phyloP scores from a whole-genome alignment of 1,140 invertebrate genomes.

The Diachasma alloeum region DNA sequence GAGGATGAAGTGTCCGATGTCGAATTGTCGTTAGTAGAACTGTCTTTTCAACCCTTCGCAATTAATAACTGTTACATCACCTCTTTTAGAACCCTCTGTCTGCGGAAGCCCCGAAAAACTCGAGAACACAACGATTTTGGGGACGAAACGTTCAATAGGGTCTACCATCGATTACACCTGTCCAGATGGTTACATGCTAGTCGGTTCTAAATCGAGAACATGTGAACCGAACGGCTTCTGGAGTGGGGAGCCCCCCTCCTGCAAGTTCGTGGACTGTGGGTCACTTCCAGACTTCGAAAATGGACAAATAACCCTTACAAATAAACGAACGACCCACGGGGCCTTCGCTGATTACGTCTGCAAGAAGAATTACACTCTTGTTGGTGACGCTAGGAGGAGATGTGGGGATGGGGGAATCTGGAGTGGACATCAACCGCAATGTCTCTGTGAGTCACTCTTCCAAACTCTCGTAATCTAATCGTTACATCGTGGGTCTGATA shows the following conservation, averaged over 20 bases:
- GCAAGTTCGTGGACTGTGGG: constrained; percentile 90
- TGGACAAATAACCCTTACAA: constrained; percentile 73
- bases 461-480: background rate
- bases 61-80: background rate
- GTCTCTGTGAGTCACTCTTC: constrained; percentile 70
- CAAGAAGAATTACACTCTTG: constrained; percentile 84
- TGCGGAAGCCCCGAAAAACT: constrained; percentile 88
- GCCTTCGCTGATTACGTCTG: constrained; percentile 80
- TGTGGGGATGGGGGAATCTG: constrained; percentile 84
- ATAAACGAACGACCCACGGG: constrained; percentile 79
- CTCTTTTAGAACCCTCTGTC: constrained; percentile 74
- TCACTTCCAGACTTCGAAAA: constrained; percentile 74
- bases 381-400: constrained; percentile 76
- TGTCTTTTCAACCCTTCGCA: background rate
- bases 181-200: constrained; percentile 81
- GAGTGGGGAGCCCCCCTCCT: constrained; percentile 79
- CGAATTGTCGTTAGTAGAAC: too few species aligned
- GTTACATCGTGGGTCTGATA: background rate
- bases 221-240: constrained; percentile 82
- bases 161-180: constrained; percentile 80
- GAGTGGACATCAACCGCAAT: constrained; percentile 81
- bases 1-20: too few species aligned
- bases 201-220: constrained; percentile 74
- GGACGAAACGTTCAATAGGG: constrained; percentile 75
- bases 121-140: constrained; percentile 83